Evolutionary conservation across 1,140 invertebrate species (phyloP), one percentile per base, ranked within the genome.

Genomic region (Oppia nitens): DNA sequence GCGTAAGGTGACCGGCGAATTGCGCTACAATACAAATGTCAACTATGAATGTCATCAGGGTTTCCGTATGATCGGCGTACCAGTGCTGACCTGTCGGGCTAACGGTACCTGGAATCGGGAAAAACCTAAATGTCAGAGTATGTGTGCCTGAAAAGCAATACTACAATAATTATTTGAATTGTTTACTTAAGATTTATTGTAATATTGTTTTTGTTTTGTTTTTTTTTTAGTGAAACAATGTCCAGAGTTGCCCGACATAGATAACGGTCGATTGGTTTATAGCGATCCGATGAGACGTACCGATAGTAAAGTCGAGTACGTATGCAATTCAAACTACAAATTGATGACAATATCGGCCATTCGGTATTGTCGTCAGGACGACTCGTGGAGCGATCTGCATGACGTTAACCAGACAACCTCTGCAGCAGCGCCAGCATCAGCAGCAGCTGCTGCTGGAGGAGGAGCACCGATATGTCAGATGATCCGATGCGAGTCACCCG

Each of bases 341-440:
- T 25, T 57, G 26, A 57, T 49, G 48, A 47, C 56, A n/a, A n/a
- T 52, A 17, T n/a, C 14, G 2, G 48, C 27, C 27, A 45, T 21
- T 40, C 47, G 56, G 2, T 1, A n/a, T 32, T 57, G 56, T 57
- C 23, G 56, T 17, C 25, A 26, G 14, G 47, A 57, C 21, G 24
- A 57, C 25, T 47, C n/a, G 6, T 57, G 56, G 56, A 57, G 56
- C 50, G n/a, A 45, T 12, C 25, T 57, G 45, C 40, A 50, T 29
- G 27, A 51, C n/a, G n/a, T 14, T 9, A 28, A 28, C 49, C 6
- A 28, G 6, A 28, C 55, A 49, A 11, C 47, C 40, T 12, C 17
- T 28, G 9, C 1, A 6, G 21, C 17, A 24, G 23, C 50, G 23
- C 17, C 20, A 4, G 2, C 32, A 14, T 12, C 52, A 21, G 32